These are phyloP conservation scores for Macaca mulatta DNA, from an alignment of 2,113 vertebrate species.

Conservation along the genomic window DNA sequence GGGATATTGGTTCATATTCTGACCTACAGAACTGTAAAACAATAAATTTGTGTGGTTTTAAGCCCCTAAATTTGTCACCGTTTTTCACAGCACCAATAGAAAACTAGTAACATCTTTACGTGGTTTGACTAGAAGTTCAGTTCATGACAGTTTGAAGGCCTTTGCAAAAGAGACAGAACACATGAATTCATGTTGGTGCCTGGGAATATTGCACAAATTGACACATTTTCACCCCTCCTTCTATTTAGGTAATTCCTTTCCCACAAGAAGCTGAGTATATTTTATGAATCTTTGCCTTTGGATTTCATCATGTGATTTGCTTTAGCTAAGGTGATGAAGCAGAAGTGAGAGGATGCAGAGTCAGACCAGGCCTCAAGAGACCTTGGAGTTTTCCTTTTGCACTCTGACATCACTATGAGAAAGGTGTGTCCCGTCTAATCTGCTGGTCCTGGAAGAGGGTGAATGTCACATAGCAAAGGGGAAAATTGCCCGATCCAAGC, in stretches of 20 bases:
- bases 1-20: neutral
- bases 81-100: neutral
- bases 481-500: neutral
- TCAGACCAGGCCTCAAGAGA: neutral
- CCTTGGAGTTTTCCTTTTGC: neutral
- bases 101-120: neutral
- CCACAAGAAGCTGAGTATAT: neutral
- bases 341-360: neutral
- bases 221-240: neutral
- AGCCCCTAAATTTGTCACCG: neutral
- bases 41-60: neutral
- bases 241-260: neutral
- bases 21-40: neutral
- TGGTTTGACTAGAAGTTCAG: neutral
- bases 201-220: neutral
- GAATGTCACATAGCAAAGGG: neutral
- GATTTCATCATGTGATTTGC: neutral
- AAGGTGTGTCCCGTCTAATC: neutral
- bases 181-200: neutral
- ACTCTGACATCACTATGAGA: neutral
- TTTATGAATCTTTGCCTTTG: neutral
- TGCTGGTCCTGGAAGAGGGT: neutral
- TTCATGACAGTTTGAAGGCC: neutral
- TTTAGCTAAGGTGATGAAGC: neutral
- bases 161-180: neutral